Evolutionary conservation across 2,888 invertebrate species (phyloP).

Genomic region (Eilema caniola): DNA sequence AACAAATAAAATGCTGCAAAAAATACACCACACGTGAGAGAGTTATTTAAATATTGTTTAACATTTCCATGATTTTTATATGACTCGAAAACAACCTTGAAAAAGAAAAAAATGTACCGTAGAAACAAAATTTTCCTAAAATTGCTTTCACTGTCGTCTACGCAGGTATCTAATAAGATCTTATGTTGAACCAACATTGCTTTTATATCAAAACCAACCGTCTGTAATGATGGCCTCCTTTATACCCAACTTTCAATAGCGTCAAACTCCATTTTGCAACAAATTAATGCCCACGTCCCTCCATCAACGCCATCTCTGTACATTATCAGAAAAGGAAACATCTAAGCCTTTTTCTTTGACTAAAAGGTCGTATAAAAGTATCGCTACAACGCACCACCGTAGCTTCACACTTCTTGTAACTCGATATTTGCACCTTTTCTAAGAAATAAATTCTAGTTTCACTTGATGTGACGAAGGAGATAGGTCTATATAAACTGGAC

Average conservation of each 20-base stretch:
- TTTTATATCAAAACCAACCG: not conserved
- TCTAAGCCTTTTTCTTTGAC: slow-evolving; percentile 63
- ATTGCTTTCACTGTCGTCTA: not conserved
- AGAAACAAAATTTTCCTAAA: not conserved
- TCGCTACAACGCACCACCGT: slow-evolving; percentile 39
- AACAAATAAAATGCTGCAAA: too few species aligned
- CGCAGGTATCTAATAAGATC: not conserved
- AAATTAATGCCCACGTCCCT: slow-evolving; percentile 46
- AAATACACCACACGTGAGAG: not conserved
- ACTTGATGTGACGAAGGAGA: slow-evolving; percentile 9
- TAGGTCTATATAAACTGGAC: slow-evolving; percentile 38
- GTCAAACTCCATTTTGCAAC: slow-evolving; percentile 40
- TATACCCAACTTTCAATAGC: slow-evolving; percentile 30
- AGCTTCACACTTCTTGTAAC: slow-evolving; percentile 31
- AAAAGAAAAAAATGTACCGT: too few species aligned
- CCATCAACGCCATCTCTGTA: slow-evolving; percentile 48
- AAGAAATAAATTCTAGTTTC: slow-evolving; percentile 26
- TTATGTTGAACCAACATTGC: not conserved
- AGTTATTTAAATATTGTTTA: too few species aligned
- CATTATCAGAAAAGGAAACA: slow-evolving; percentile 57
- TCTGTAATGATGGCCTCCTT: slow-evolving; percentile 10
- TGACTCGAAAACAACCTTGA: too few species aligned
- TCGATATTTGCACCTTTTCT: slow-evolving; percentile 2
- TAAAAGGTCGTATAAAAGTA: slow-evolving; percentile 60
- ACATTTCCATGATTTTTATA: too few species aligned